These are phyloP conservation scores for Pinna nobilis DNA, from an alignment of 1,140 invertebrate species.

Conservation along the genomic window DNA sequence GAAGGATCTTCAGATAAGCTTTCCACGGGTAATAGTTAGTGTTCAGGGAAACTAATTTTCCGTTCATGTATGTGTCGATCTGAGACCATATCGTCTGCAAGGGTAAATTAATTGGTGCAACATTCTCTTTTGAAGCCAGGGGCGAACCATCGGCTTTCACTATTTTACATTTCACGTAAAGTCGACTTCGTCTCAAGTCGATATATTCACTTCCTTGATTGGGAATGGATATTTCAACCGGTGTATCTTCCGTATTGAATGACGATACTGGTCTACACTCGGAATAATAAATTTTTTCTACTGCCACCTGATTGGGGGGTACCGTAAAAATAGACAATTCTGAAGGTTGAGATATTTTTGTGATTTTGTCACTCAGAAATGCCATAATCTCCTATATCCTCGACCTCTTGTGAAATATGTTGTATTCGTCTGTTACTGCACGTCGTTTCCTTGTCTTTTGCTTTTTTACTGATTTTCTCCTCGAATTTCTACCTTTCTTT, in stretches of 20 bases:
- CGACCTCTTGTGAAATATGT: slow-evolving; percentile 11
- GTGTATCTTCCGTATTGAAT: slow-evolving; percentile 17
- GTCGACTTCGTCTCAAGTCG: slow-evolving; percentile 18
- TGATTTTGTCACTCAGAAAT: slow-evolving; percentile 28
- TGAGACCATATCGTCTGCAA: slow-evolving; percentile 23
- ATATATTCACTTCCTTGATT: slow-evolving; percentile 23
- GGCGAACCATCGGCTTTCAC: slow-evolving; percentile 15
- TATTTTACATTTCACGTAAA: slow-evolving; percentile 33
- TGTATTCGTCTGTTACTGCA: slow-evolving; percentile 22
- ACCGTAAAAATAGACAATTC: slow-evolving; percentile 25
- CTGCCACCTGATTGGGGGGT: slow-evolving; percentile 24
- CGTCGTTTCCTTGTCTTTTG: slow-evolving; percentile 16
- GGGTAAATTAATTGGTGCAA: slow-evolving; percentile 27
- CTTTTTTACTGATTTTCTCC: slow-evolving; percentile 10
- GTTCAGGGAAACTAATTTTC: slow-evolving; percentile 25
- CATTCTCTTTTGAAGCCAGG: slow-evolving; percentile 18
- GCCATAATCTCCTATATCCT: slow-evolving; percentile 26
- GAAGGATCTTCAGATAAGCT: slow-evolving; percentile 24
- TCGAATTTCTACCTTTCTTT: slow-evolving; percentile 10
- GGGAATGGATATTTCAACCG: slow-evolving; percentile 35
- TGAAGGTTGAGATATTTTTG: slow-evolving; percentile 24
- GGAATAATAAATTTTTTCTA: slow-evolving; percentile 33
- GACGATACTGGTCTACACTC: slow-evolving; percentile 37
- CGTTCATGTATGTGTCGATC: slow-evolving; percentile 33
- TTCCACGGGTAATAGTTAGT: slow-evolving; percentile 35